Percentiles rank a stretch among this genome's conserved stretches.
Conservation (phyloP, 2,888 invertebrate genomes). For the Crocallis elinguaria region DNA sequence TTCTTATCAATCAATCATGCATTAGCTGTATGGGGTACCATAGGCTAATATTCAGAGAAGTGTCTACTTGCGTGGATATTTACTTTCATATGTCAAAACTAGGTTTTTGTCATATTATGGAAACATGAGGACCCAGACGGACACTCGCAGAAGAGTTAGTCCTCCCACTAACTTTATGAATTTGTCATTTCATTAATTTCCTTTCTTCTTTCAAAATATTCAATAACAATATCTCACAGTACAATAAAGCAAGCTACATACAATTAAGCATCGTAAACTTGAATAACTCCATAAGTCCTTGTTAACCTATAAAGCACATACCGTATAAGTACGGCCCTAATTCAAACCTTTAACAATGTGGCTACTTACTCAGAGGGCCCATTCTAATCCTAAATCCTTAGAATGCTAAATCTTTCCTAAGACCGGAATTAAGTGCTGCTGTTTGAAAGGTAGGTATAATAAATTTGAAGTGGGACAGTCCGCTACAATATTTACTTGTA, state of each 20-base stretch:
- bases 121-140: too few species aligned
- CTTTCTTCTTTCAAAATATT: not conserved
- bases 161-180: too few species aligned
- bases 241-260: slow-evolving; percentile 9
- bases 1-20: too few species aligned
- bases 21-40: too few species aligned
- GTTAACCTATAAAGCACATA: slow-evolving; percentile 5
- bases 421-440: not conserved
- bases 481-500: not conserved
- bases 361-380: slow-evolving; percentile 14
- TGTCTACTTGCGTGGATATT: too few species aligned
- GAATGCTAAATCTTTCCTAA: too few species aligned
- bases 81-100: too few species aligned
- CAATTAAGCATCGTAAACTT: slow-evolving; percentile 25
- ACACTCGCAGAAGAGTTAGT: too few species aligned
- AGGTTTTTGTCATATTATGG: too few species aligned
- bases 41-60: too few species aligned
- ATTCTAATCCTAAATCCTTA: slow-evolving; percentile 19
- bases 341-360: slow-evolving; percentile 20
- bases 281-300: slow-evolving; percentile 11
- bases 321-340: slow-evolving; percentile 16
- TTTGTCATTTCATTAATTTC: too few species aligned
- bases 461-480: not conserved
- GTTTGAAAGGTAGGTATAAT: slow-evolving; percentile 2
- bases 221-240: slow-evolving; percentile 1